phyloP scores from a whole-genome alignment of 92 coral and sea anemone species.

The Paramuricea clavata region DNA sequence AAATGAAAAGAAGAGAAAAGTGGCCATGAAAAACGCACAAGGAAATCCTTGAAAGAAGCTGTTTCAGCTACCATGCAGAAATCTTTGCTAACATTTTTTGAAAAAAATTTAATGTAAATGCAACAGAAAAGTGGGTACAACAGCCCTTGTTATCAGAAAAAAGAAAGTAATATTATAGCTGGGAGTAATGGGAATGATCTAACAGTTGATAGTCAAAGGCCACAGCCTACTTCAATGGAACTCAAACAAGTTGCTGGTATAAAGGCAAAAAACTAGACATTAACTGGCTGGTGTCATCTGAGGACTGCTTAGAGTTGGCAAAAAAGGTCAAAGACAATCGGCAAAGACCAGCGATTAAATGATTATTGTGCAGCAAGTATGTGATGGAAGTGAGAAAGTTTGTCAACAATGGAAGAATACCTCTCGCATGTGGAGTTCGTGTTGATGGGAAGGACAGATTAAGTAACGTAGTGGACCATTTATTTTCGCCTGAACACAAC shows the following conservation, averaged over 20 bases:
- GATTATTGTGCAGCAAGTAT: not conserved
- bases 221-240: not conserved
- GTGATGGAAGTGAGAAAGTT: conserved; percentile 6
- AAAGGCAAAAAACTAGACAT: too few species aligned
- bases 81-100: conserved; percentile 3
- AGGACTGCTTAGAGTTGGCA: conserved; percentile 20
- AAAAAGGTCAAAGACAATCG: conserved; percentile 9
- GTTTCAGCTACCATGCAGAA: conserved; percentile 2
- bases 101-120: not conserved
- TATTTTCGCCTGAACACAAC: conserved; percentile 2
- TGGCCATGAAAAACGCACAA: conserved; percentile 1
- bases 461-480: conserved; percentile 5
- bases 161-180: not conserved
- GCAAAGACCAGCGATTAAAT: conserved; percentile 19
- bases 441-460: too few species aligned
- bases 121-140: not conserved
- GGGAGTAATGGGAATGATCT: not conserved
- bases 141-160: conserved; percentile 19
- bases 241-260: too few species aligned
- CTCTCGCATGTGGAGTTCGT: not conserved
- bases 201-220: conserved; percentile 12
- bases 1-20: conserved; percentile 17
- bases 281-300: conserved; percentile 17
- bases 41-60: not conserved
- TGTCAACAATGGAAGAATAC: conserved; percentile 1